phyloP scores from a whole-genome alignment of 2,113 vertebrate genomes.

The Pristiophorus japonicus region DNA sequence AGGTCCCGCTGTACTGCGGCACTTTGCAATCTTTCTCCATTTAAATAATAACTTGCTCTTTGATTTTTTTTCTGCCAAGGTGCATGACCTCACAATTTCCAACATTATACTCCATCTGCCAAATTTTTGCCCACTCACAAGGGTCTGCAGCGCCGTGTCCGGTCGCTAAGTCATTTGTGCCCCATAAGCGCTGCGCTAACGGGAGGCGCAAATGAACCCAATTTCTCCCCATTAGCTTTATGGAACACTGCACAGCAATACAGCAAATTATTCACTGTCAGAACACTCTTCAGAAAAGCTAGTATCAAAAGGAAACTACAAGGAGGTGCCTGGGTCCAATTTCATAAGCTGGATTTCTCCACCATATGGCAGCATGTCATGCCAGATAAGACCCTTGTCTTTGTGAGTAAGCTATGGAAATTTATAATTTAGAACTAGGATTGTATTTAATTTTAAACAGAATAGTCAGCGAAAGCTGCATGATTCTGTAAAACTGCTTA shows the following conservation, averaged over 20 bases:
- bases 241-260: neutral
- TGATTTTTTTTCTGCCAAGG: no score
- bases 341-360: neutral
- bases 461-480: neutral
- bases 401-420: neutral
- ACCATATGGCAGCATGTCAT: neutral
- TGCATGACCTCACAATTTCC: no score
- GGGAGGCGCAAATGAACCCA: no score
- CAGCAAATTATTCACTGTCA: neutral
- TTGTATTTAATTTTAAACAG: neutral
- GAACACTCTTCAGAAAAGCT: neutral
- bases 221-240: no score
- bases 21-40: no score
- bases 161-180: no score
- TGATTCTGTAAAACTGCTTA: slow-evolving; percentile 13
- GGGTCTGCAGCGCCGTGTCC: no score
- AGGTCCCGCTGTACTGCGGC: no score
- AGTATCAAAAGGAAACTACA: neutral
- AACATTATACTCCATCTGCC: no score
- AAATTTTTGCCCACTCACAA: no score
- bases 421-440: neutral
- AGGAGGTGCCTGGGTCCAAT: neutral
- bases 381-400: neutral
- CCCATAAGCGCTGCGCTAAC: no score
- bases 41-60: no score